Conservation (phyloP, 2,113 vertebrate genomes). For the Ammodytes marinus region DNA sequence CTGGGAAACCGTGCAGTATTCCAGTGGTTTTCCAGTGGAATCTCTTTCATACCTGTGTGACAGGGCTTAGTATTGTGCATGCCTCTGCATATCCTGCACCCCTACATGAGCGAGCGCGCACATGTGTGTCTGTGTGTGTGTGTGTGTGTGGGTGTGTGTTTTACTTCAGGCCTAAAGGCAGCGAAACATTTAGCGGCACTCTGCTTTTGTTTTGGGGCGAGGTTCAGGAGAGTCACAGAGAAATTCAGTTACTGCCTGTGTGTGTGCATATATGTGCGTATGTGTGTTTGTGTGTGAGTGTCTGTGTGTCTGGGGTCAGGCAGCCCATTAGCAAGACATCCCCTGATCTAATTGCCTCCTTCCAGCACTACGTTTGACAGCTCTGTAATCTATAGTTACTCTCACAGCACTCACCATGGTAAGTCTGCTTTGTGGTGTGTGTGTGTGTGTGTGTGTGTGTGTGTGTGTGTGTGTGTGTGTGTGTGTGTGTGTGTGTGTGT, state of each 20-base stretch:
- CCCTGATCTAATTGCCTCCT: constrained; percentile 69
- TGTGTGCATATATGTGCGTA: constrained; percentile 31
- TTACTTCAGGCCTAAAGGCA: constrained; percentile 46
- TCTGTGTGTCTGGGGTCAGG: constrained; percentile 61
- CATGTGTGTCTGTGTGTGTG: constrained; percentile 26
- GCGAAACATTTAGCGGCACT: constrained; percentile 39
- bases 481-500: constrained; percentile 3
- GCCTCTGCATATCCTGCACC: constrained; percentile 73
- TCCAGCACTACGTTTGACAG: constrained; percentile 73
- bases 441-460: constrained; percentile 27
- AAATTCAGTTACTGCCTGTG: constrained; percentile 33
- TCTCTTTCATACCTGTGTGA: constrained; percentile 76
- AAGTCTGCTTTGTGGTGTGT: constrained; percentile 37
- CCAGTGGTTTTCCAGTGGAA: constrained; percentile 64
- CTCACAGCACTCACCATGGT: constrained; percentile 61
- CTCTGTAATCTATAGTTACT: constrained; percentile 75
- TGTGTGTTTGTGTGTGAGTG: constrained; percentile 38
- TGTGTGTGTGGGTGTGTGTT: constrained; percentile 11
- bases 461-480: constrained; percentile 11
- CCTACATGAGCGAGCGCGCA: constrained; percentile 21
- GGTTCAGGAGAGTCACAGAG: constrained; percentile 36
- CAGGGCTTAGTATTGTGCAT: constrained; percentile 70
- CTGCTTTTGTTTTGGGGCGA: constrained; percentile 55
- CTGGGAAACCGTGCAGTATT: constrained; percentile 59
- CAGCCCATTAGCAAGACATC: constrained; percentile 74